These are phyloP conservation scores for Gallinago solitaria DNA, from an alignment of 2,797 vertebrate genomes.

Conservation along the genomic window DNA sequence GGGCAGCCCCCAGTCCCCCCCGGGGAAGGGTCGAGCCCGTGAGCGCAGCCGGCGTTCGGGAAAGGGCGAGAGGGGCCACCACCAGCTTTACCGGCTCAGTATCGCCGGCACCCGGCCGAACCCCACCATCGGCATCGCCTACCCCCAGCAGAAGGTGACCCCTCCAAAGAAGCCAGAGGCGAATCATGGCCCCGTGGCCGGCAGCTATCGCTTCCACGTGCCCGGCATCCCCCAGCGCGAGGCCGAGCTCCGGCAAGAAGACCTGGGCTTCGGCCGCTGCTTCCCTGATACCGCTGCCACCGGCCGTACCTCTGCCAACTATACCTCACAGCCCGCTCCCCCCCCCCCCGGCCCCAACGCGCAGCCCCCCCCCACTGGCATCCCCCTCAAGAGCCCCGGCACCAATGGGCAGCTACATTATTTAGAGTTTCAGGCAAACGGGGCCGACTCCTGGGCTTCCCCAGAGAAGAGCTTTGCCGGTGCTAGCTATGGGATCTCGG, in stretches of 20 bases:
- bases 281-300: conserved; percentile 80
- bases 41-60: conserved; percentile 82
- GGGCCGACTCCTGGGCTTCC: conserved; percentile 84
- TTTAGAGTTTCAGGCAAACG: conserved; percentile 84
- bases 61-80: conserved; percentile 85
- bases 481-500: conserved; percentile 83
- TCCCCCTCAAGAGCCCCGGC: conserved; percentile 79
- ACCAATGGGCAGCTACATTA: conserved; percentile 83
- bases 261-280: conserved; percentile 83
- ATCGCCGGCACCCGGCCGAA: conserved; percentile 83
- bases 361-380: conserved; percentile 37
- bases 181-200: conserved; percentile 72
- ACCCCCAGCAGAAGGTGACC: conserved; percentile 88
- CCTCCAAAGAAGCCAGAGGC: conserved; percentile 86
- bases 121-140: conserved; percentile 88
- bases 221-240: conserved; percentile 83
- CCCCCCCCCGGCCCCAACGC: conserved; percentile 69
- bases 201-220: conserved; percentile 87
- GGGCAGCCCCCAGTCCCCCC: conserved; percentile 82
- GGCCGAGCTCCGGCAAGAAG: conserved; percentile 84
- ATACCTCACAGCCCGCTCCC: conserved; percentile 90
- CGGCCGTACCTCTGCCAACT: conserved; percentile 85
- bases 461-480: conserved; percentile 87
- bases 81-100: conserved; percentile 89
- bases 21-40: conserved; percentile 81